Percentiles rank a stretch among this genome's conserved stretches.
Evolutionary conservation across 2,113 vertebrate species (phyloP).

Genomic region (Ciconia stormi): DNA sequence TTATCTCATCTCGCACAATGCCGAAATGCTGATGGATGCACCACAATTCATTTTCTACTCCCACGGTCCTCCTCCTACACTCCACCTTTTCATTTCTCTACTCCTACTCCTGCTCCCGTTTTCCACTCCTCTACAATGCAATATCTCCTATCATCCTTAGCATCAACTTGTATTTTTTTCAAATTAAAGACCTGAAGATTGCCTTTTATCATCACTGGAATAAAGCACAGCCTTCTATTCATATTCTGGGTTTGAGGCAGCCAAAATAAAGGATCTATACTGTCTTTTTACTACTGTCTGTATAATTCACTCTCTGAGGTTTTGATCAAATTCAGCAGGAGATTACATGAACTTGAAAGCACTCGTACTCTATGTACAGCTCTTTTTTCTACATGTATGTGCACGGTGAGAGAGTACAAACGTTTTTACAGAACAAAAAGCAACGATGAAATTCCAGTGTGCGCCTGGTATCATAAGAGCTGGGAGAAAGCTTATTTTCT

Average conservation of each 20-base stretch:
- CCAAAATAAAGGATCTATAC: constrained; percentile 43
- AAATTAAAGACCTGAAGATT: constrained; percentile 31
- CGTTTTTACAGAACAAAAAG: not conserved
- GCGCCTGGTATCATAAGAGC: not conserved
- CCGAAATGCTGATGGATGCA: constrained; percentile 57
- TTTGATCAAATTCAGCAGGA: constrained; percentile 41
- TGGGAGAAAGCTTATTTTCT: not conserved
- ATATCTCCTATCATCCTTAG: constrained; percentile 19
- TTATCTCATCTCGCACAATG: constrained; percentile 54
- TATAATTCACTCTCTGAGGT: constrained; percentile 5
- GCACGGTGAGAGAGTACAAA: not conserved
- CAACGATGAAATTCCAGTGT: not conserved
- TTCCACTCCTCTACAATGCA: constrained; percentile 35
- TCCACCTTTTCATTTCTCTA: constrained; percentile 64
- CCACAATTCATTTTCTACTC: constrained; percentile 63
- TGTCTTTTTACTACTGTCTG: constrained; percentile 33
- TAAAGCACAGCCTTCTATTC: constrained; percentile 19
- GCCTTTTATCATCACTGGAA: constrained; percentile 42
- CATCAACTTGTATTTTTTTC: not conserved
- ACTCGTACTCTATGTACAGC: not conserved
- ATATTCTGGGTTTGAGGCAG: not conserved
- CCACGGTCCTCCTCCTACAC: constrained; percentile 54
- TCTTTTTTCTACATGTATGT: not conserved
- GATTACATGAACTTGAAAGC: constrained; percentile 10
- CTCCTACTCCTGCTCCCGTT: constrained; percentile 58